Evolutionary conservation across 2,888 invertebrate species (phyloP), one percentile per base, ranked within the genome.

Genomic region (Timema podura): DNA sequence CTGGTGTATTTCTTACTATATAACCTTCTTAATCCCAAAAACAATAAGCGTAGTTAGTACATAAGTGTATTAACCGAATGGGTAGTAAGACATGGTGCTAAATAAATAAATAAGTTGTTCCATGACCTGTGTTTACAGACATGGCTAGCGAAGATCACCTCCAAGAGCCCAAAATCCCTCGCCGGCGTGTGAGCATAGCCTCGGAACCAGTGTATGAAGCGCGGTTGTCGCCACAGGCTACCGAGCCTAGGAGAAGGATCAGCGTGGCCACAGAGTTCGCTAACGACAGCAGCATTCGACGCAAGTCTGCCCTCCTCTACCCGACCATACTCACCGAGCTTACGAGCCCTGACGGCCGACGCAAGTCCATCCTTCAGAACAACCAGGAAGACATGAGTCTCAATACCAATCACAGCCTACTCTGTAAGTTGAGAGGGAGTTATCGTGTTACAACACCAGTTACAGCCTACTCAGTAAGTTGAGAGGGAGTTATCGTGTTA

Each of bases 141-240:
- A 65, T 48, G 48, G 46, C 65, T 45, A 47, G 65, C 75, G 44
- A 72, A 30, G 30, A 30, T 30, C 30, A 30, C 74, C 46, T 15
- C 45, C n/a, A 47, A 13, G 77, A 78, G 44, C 75, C 71, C 11
- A 82, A 82, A 74, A 86, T 85, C 68, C 80, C 81, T 9, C 86
- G 85, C 74, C 82, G 88, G 71, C 85, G 86, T 79, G 88, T 89
- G 13, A 88, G 88, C 76, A 88, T 88, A 73, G 86, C 85, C 80
- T 85, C 87, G 6, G 86, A 87, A 77, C 86, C 83, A 10, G 78
- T 83, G 59, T 79, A 80, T 79, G 75, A 79, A 15, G 84, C 84
- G 74, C 84, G 85, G 82, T 82, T 30, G 30, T 30, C 30, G 3
- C 30, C 57, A 11, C 16, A 83, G 82, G 79, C 83, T 48, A 65